These are phyloP conservation scores for Mastacembelus armatus DNA, from an alignment of 2,797 vertebrate species.

Conservation along the genomic window DNA sequence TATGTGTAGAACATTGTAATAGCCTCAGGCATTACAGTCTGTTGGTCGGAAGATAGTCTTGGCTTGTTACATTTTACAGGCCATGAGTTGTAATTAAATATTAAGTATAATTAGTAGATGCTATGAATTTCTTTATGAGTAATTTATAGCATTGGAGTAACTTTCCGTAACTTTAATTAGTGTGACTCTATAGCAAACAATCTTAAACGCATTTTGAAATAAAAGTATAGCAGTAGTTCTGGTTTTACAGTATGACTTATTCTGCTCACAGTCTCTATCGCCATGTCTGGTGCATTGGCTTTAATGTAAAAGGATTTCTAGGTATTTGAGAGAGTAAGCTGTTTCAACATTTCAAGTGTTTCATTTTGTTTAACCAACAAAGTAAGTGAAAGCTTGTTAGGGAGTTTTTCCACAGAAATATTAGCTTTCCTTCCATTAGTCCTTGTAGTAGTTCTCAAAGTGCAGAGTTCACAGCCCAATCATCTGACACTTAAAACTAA, in stretches of 20 bases:
- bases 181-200: background rate
- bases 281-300: background rate
- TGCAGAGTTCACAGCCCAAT: slow-evolving; percentile 73
- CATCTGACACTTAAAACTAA: slow-evolving; percentile 77
- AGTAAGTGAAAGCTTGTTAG: slow-evolving; percentile 55
- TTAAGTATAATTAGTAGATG: slow-evolving; percentile 59
- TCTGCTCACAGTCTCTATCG: slow-evolving; percentile 1
- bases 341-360: slow-evolving; percentile 63
- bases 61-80: slow-evolving; percentile 58
- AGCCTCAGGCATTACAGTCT: slow-evolving; percentile 58
- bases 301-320: slow-evolving; percentile 26
- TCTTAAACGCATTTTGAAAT: background rate
- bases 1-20: slow-evolving; percentile 56
- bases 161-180: slow-evolving; percentile 6
- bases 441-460: slow-evolving; percentile 62
- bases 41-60: slow-evolving; percentile 62
- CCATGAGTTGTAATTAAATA: slow-evolving; percentile 66
- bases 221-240: background rate
- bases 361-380: slow-evolving; percentile 60
- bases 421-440: slow-evolving; percentile 65
- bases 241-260: background rate
- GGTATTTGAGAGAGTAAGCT: slow-evolving; percentile 51
- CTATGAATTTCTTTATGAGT: slow-evolving; percentile 33
- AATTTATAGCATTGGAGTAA: slow-evolving; percentile 11
- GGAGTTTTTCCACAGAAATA: slow-evolving; percentile 57